Evolutionary conservation across 2,797 vertebrate species (phyloP), one percentile per base, ranked within the genome.

Genomic region (Chaenodraco wilsoni): DNA sequence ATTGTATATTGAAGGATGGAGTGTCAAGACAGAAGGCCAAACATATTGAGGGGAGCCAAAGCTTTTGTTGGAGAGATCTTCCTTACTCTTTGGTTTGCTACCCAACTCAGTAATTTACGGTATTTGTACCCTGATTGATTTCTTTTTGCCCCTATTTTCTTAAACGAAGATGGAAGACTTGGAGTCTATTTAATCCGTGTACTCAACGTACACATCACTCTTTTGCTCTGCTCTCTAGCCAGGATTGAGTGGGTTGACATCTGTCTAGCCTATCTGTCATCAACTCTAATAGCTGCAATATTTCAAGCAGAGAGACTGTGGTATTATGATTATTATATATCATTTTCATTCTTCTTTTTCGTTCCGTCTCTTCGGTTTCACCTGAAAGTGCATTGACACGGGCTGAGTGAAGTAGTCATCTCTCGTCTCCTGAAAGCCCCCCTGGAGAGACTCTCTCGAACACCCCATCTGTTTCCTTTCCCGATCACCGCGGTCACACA

Each of bases 291-390:
- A 66, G 70, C 76, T 69, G 58, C 73, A 67, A 81, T 87, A 84
- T 88, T 88, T 85, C 81, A 84, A 84, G 69, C 68, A 58, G 78
- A 58, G 68, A 76, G 58, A 59, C 64, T 75, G 51, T 63, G 69
- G 81, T 84, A 86, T 87, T 85, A 78, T 69, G 62, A 84, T 90
- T 83, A 89, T 89, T 82, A 82, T 66, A 62, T 81, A 58, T 79
- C 41, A 84, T 86, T 88, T 84, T 72, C 72, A 79, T 84, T 83
- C 74, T 82, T 74, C 59, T 64, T 61, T 83, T 74, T 75, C 65
- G 70, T 85, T 81, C 74, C 41, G 43, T 82, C 72, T 78, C 77
- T 84, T 83, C 74, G 60, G 82, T 87, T 87, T 86, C 74, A 84
- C 82, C 74, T 80, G 56, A 66, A 69, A 79, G 83, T 83, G 79